Base-by-base conservation (phyloP, 35 echinoderm and acorn worm species). In the Ophioderma brevispina region DNA sequence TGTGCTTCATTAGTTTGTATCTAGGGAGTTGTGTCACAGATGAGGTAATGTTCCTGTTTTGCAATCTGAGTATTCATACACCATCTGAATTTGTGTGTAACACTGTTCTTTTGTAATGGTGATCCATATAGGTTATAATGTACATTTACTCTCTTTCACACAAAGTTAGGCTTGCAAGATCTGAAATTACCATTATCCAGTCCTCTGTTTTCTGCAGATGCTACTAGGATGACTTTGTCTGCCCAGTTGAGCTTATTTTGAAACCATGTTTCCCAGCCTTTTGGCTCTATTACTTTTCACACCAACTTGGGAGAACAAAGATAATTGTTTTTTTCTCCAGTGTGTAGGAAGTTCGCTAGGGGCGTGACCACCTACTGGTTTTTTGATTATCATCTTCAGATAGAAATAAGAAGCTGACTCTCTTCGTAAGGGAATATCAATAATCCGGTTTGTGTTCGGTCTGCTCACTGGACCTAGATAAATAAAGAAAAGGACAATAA, bases 1-100 rank as follows among this genome's bases (percentile, higher is more conserved):
- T 85, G 46, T 85, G 49, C 37, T 85, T 85, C 83, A 85, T 85
- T 21, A 85, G 83, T 19, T 59, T n/a, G 52, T 63, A 85, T 28
- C n/a, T 37, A 18, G 52, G 28, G 28, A 52, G 49, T 2, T 64
- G 28, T 31, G 31, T 37, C 83, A 85, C 34, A 8, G 46, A 21
- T 37, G 10, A 0, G 83, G 55, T 8, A 85, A 19, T 35, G 33
- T 2, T 70, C 1, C 28, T 13, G 28, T 35, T 14, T 35, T 30
- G 8, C 32, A 14, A 43, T 39, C n/a, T 0, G 83, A 64, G 34
- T 85, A 36, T 37, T 85, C 83, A 52, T 85, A 64, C 5, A 59
- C 83, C 4, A 85, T 33, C 33, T 59, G 63, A 59, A 85, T 59
- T 64, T 85, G 13, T 6, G 81, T 38, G 0, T 49, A 15, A 46